Evolutionary conservation across 2,797 vertebrate species (phyloP).

Genomic region (Caiman crocodilus): DNA sequence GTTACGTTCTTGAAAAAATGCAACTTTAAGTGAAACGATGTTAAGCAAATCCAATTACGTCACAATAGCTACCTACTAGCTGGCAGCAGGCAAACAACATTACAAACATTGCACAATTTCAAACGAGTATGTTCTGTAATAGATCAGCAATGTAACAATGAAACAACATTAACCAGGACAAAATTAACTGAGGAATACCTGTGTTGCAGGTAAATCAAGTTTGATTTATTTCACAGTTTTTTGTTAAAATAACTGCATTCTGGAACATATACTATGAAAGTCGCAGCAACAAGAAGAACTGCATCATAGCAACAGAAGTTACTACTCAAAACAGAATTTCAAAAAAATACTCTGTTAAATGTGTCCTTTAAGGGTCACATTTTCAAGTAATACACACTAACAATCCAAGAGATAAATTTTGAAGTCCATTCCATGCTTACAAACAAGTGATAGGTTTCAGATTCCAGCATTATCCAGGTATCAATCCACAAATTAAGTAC

Average conservation of each 20-base stretch:
- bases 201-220: neutral
- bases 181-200: too few species aligned
- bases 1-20: too few species aligned
- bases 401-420: neutral
- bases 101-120: too few species aligned
- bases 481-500: neutral
- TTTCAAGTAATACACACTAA: neutral
- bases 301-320: slow-evolving; percentile 63
- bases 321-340: slow-evolving; percentile 46
- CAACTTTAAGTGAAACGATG: too few species aligned
- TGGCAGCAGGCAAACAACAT: too few species aligned
- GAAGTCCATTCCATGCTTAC: neutral
- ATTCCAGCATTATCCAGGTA: neutral
- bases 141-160: too few species aligned
- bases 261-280: slow-evolving; percentile 41
- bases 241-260: slow-evolving; percentile 41
- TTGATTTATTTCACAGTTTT: slow-evolving; percentile 26
- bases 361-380: neutral
- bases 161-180: too few species aligned
- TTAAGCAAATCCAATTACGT: too few species aligned
- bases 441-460: neutral
- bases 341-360: slow-evolving; percentile 28
- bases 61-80: too few species aligned
- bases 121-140: too few species aligned
- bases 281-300: slow-evolving; percentile 61